A percentile compares a stretch with the other conserved stretches of the same genome.
Conservation (phyloP, 53 echinoderm and acorn worm species). For the Pentamera pediparva region DNA sequence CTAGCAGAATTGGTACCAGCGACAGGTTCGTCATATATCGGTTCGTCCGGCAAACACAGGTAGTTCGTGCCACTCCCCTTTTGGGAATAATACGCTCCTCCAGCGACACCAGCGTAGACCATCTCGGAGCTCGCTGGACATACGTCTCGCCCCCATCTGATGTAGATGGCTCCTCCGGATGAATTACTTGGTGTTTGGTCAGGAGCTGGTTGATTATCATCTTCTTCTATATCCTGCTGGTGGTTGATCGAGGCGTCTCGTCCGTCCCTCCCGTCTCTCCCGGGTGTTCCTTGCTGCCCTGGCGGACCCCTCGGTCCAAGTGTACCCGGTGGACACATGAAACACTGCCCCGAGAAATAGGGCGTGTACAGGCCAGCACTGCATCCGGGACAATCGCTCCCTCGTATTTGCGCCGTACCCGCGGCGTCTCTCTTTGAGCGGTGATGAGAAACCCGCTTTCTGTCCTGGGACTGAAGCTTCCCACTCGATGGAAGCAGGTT, state of each 20-base stretch:
- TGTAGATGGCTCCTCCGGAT: neutral
- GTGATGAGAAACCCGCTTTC: too few species aligned
- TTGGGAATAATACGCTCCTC: conserved; percentile 32
- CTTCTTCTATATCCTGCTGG: too few species aligned
- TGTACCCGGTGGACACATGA: conserved; percentile 17
- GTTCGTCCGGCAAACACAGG: conserved; percentile 33
- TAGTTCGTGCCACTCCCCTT: conserved; percentile 28
- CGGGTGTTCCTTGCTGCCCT: conserved; percentile 6
- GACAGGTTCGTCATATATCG: conserved; percentile 26
- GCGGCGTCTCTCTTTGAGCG: too few species aligned
- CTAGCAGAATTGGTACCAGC: neutral
- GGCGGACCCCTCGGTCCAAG: neutral
- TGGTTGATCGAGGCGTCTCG: neutral
- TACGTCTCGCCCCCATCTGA: conserved; percentile 17
- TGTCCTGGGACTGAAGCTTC: too few species aligned
- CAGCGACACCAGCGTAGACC: conserved; percentile 21
- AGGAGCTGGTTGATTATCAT: neutral
- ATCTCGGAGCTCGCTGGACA: conserved; percentile 9
- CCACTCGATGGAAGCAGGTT: too few species aligned
- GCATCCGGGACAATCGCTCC: too few species aligned
- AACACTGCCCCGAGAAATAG: conserved; percentile 10
- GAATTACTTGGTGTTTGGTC: neutral
- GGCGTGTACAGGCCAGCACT: neutral
- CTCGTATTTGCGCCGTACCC: too few species aligned
- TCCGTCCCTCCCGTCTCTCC: conserved; percentile 15